phyloP scores from a whole-genome alignment of 2,888 invertebrate genomes.

The Loripinus fragilis region DNA sequence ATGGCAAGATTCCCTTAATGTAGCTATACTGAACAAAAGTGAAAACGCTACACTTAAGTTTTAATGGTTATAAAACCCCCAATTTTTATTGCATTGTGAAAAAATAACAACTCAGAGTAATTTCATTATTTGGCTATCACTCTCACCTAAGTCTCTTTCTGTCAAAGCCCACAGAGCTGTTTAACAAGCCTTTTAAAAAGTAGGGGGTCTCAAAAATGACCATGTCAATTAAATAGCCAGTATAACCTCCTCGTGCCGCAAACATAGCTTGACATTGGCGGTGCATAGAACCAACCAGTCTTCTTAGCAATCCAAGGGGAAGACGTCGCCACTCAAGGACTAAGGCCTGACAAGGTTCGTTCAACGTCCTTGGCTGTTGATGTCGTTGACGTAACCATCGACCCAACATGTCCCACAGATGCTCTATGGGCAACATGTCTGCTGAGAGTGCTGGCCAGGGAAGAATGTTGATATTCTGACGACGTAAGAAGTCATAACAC shows the following conservation, averaged over 20 bases:
- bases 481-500: slow-evolving; percentile 25
- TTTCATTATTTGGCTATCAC: not conserved
- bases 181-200: not conserved
- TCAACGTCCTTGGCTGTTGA: slow-evolving; percentile 28
- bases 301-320: slow-evolving; percentile 19
- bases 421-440: slow-evolving; percentile 11
- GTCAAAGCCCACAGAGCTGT: not conserved
- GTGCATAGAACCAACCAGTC: slow-evolving; percentile 36
- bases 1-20: too few relatives aligned
- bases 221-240: not conserved
- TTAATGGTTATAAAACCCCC: not conserved
- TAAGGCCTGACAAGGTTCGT: slow-evolving; percentile 27
- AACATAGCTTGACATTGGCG: slow-evolving; percentile 37
- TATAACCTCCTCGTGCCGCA: slow-evolving; percentile 21
- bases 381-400: slow-evolving; percentile 18
- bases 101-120: not conserved
- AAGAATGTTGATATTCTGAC: slow-evolving; percentile 1
- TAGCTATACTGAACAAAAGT: slow-evolving; percentile 14
- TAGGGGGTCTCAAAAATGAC: slow-evolving; percentile 12
- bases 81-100: not conserved
- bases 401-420: slow-evolving; percentile 13
- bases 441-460: slow-evolving; percentile 5
- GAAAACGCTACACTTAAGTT: slow-evolving; percentile 2
- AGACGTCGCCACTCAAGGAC: slow-evolving; percentile 35
- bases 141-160: not conserved